phyloP scores from a whole-genome alignment of 2,113 vertebrate genomes.

The Eudorcas thomsonii region DNA sequence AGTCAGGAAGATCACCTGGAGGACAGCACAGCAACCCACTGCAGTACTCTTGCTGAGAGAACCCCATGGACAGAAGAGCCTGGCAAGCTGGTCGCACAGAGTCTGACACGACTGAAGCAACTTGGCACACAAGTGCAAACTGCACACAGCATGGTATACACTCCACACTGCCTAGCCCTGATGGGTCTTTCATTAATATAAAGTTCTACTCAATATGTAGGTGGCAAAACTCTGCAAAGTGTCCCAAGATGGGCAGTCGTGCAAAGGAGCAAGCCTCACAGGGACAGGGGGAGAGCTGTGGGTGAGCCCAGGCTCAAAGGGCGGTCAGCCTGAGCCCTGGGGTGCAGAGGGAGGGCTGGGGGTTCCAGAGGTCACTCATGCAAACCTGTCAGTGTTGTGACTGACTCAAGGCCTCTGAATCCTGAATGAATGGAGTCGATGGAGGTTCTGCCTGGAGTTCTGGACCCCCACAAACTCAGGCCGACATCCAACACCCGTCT shows the following conservation, averaged over 20 bases:
- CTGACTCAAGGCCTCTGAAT: background rate
- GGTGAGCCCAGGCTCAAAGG: background rate
- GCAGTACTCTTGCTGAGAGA: background rate
- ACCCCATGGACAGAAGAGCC: background rate
- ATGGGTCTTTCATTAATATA: background rate
- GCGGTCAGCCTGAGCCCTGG: background rate
- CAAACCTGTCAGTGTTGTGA: background rate
- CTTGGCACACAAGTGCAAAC: background rate
- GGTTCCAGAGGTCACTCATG: background rate
- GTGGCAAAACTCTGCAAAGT: background rate
- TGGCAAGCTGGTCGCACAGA: background rate
- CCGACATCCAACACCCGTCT: background rate
- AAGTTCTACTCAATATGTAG: background rate
- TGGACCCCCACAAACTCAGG: background rate
- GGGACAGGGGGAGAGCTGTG: background rate
- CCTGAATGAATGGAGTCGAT: background rate
- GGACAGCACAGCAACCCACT: background rate
- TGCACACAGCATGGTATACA: too few species aligned
- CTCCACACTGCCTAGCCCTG: background rate
- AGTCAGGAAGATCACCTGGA: background rate
- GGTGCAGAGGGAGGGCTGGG: background rate
- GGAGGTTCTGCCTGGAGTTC: background rate
- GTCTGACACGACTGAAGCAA: background rate
- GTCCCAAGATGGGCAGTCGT: background rate
- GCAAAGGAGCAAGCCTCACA: background rate